These are phyloP conservation scores for Crocallis elinguaria DNA, from an alignment of 2,888 invertebrate species.

Conservation along the genomic window DNA sequence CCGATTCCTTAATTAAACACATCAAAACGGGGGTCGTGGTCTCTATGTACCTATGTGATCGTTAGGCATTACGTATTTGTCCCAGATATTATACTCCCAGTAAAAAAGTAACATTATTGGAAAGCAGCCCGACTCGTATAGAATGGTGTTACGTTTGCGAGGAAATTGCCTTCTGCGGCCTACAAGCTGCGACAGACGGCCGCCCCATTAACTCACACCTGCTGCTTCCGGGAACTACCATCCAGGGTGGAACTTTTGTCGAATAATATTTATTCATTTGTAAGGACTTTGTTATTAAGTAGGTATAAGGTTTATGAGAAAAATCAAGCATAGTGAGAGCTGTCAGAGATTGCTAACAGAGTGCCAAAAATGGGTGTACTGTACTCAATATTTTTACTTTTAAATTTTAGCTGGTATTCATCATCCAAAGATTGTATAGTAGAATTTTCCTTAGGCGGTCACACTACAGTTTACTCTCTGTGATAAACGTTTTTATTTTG, in stretches of 20 bases:
- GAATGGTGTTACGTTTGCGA: constrained; percentile 23
- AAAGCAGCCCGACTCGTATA: constrained; percentile 8
- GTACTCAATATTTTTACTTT: too few relatives aligned
- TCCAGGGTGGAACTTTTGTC: neutral
- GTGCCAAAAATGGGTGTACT: too few relatives aligned
- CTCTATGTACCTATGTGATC: too few relatives aligned
- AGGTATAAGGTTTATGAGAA: neutral
- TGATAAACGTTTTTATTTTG: too few relatives aligned
- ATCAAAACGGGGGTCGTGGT: too few relatives aligned
- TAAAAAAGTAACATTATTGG: neutral
- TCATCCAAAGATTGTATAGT: too few relatives aligned
- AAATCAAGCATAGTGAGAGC: neutral
- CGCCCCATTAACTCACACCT: constrained; percentile 35
- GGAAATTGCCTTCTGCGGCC: constrained; percentile 33
- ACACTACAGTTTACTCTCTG: too few relatives aligned
- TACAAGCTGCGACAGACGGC: constrained; percentile 27
- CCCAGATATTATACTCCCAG: neutral
- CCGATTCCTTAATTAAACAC: too few relatives aligned
- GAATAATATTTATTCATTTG: neutral
- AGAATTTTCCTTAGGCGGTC: too few relatives aligned
- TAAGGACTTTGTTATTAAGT: neutral
- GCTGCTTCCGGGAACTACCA: constrained; percentile 14
- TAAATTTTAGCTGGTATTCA: too few relatives aligned
- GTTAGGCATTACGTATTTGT: neutral
- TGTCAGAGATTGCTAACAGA: too few relatives aligned